Base-by-base conservation (phyloP, 1,140 invertebrate species). In the Hylyphantes graminicola region DNA sequence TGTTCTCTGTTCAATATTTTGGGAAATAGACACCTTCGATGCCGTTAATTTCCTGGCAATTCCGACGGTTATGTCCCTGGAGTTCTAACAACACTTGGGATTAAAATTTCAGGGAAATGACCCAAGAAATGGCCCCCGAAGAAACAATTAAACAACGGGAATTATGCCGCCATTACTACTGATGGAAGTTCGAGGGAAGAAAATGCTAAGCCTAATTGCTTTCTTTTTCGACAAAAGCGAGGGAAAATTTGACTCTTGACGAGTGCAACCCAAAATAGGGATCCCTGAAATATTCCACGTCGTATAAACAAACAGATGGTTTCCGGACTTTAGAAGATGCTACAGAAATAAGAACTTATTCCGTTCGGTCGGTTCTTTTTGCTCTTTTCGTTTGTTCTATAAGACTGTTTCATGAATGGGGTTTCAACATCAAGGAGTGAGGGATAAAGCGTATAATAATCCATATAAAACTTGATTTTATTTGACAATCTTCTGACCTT, bases 301-400 rank as follows among this genome's bases (percentile, higher is more conserved):
- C 63, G 63, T 53, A 80, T 80, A 80, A 80, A 74, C 72, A 74
- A 74, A 80, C 77, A 80, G 77, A 80, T 80, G 77, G 76, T 78
- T 78, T 78, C 9, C 48, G 51, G 76, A 50, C 61, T 65, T 35
- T n/a, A n/a, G 35, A 35, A 35, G 35, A 35, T 35, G 35, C 5
- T 35, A 35, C 35, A 35, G 35, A 35, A 35, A 35, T 35, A 35
- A 35, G 35, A 35, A 35, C 35, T 35, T 35, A 35, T 35, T 35
- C 35, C 35, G 35, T 35, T 35, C 35, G 2, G 35, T 35, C 35
- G 35, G 35, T 35, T 35, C 35, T 35, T 35, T 35, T 35, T 35
- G n/a, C 35, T 35, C 35, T 35, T 2, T 35, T 35, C 35, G 35
- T 35, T 35, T 35, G 35, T 35, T 35, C 35, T 35, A 35, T 2